Conservation (phyloP, 2,113 vertebrate species). For the Tachysurus vachellii region DNA sequence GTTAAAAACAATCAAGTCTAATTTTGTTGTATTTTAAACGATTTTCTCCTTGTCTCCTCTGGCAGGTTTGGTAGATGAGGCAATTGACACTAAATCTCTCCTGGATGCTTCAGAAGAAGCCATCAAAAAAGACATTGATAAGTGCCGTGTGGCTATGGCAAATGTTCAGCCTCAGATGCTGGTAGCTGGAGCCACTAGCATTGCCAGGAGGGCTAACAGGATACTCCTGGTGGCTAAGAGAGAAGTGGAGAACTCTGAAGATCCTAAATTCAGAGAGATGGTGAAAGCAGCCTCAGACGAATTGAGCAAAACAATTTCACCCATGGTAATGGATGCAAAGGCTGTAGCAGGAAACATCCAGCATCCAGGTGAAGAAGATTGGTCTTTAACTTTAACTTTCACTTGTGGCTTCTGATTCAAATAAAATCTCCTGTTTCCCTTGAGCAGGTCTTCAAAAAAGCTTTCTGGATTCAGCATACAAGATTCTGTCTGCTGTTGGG, state of each 20-base stretch:
- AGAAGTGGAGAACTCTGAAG: constrained; percentile 97
- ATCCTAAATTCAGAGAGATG: constrained; percentile 91
- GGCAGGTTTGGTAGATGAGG: constrained; percentile 93
- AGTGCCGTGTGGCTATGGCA: constrained; percentile 97
- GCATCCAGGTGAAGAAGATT: constrained; percentile 82
- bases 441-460: constrained; percentile 88
- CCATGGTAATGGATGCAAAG: constrained; percentile 99
- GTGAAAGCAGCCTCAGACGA: constrained; percentile 94
- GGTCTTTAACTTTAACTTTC: background rate
- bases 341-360: constrained; percentile 96
- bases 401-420: background rate
- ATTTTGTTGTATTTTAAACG: too few relatives aligned
- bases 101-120: constrained; percentile 97
- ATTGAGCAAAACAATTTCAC: constrained; percentile 93
- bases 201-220: constrained; percentile 93
- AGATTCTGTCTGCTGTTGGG: constrained; percentile 92
- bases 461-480: constrained; percentile 94
- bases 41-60: background rate
- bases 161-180: constrained; percentile 98
- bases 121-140: constrained; percentile 98
- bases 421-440: background rate
- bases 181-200: constrained; percentile 97
- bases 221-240: constrained; percentile 93
- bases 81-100: constrained; percentile 96
- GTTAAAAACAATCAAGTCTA: background rate